Conservation (phyloP, 2,888 invertebrate genomes). For the Meteorus colon region DNA sequence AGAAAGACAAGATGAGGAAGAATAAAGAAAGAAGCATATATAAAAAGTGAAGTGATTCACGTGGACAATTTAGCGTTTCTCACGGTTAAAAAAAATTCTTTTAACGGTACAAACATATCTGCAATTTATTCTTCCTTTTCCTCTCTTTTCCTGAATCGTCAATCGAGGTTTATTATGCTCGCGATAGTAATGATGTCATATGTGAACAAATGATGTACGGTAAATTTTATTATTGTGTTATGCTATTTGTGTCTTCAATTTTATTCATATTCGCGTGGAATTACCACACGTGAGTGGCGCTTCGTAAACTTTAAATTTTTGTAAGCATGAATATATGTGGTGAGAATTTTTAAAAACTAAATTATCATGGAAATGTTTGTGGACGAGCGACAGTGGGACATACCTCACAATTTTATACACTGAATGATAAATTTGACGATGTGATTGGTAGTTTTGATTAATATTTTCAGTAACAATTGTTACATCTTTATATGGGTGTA, state of each 20-base stretch:
- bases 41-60: neutral
- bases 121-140: neutral
- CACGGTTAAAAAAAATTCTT: neutral
- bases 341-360: too few relatives aligned
- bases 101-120: conserved; percentile 18
- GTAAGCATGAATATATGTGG: too few relatives aligned
- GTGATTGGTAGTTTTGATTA: too few relatives aligned
- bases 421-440: too few relatives aligned
- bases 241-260: too few relatives aligned
- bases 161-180: neutral
- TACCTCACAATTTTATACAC: too few relatives aligned
- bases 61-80: conserved; percentile 9
- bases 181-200: neutral
- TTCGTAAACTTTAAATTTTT: too few relatives aligned
- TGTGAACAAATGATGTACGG: neutral
- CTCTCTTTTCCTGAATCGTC: neutral
- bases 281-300: too few relatives aligned
- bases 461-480: neutral
- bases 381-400: too few relatives aligned
- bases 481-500: neutral
- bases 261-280: too few relatives aligned
- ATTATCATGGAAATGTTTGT: too few relatives aligned
- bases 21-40: neutral
- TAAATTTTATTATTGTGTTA: too few relatives aligned
- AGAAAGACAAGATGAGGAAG: conserved; percentile 12